These are phyloP conservation scores for Dynastes maya DNA, from an alignment of 2,888 invertebrate species.

Conservation along the genomic window DNA sequence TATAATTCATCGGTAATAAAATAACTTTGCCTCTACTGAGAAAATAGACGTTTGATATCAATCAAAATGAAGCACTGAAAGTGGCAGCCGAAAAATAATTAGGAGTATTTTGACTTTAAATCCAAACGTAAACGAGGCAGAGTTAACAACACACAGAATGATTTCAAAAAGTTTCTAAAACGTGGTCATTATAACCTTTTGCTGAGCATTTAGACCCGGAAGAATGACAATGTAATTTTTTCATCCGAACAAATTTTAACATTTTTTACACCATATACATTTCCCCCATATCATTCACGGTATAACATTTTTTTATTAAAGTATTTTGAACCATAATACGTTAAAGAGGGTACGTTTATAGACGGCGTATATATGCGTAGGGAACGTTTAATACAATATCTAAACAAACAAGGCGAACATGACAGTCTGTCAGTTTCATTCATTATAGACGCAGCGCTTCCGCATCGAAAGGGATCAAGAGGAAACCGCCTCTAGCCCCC, in stretches of 20 bases:
- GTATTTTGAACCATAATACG: background rate
- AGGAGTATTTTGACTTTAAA: too few relatives aligned
- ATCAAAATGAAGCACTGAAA: too few relatives aligned
- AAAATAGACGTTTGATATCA: too few relatives aligned
- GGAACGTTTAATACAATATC: slow-evolving; percentile 30
- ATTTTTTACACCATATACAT: slow-evolving; percentile 2
- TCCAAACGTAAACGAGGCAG: too few relatives aligned
- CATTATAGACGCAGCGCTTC: slow-evolving; percentile 37
- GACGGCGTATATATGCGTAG: background rate
- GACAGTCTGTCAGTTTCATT: slow-evolving; percentile 41
- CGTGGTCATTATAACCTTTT: too few relatives aligned
- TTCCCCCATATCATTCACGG: slow-evolving; percentile 7
- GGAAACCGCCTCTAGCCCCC: slow-evolving; percentile 32
- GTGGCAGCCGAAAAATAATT: too few relatives aligned
- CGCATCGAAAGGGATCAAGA: slow-evolving; percentile 43
- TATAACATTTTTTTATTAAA: slow-evolving; percentile 3
- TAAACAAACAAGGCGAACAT: slow-evolving; percentile 38
- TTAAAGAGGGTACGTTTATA: background rate
- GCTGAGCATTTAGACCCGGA: too few relatives aligned
- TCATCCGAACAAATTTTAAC: background rate
- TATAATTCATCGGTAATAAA: too few relatives aligned
- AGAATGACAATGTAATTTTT: too few relatives aligned
- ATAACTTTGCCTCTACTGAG: too few relatives aligned
- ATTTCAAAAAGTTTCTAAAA: too few relatives aligned
- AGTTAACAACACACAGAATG: too few relatives aligned